Conservation (phyloP, 2,888 invertebrate species). For the Drosophila tanythrix region DNA sequence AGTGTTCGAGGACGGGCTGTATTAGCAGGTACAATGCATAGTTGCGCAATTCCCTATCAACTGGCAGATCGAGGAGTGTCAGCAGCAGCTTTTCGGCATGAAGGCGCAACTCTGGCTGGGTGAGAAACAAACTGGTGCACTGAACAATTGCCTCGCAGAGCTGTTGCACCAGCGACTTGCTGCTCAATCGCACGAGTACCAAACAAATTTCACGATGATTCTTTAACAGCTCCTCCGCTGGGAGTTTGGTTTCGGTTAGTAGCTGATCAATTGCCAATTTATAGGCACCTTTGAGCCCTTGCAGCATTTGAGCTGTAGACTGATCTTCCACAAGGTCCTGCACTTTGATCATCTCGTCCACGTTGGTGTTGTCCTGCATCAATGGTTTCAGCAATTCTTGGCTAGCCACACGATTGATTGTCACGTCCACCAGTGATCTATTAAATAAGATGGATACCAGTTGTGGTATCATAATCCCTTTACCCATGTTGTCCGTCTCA, state of each 20-base stretch:
- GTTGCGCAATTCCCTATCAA: slow-evolving; percentile 56
- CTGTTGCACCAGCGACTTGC: slow-evolving; percentile 64
- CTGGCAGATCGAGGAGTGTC: slow-evolving; percentile 68
- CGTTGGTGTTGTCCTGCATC: slow-evolving; percentile 58
- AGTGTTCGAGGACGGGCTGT: slow-evolving; percentile 70
- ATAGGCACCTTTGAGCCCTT: slow-evolving; percentile 31
- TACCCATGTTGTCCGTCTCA: slow-evolving; percentile 3
- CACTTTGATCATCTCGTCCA: slow-evolving; percentile 14
- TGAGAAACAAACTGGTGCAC: slow-evolving; percentile 57
- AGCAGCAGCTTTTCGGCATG: slow-evolving; percentile 70
- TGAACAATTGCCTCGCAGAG: slow-evolving; percentile 70
- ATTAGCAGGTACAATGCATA: slow-evolving; percentile 65
- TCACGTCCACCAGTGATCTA: slow-evolving; percentile 63
- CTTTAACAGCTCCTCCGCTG: slow-evolving; percentile 29
- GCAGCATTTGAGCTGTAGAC: background rate
- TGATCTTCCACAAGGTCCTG: background rate
- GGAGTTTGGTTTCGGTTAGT: background rate
- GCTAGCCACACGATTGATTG: background rate
- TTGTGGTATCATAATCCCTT: slow-evolving; percentile 62
- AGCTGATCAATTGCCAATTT: slow-evolving; percentile 41
- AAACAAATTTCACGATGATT: slow-evolving; percentile 40
- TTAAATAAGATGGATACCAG: slow-evolving; percentile 70
- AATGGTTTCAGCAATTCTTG: slow-evolving; percentile 40
- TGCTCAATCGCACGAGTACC: slow-evolving; percentile 75
- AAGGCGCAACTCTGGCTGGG: slow-evolving; percentile 57